Percentiles rank a stretch among this genome's conserved stretches.
Conservation (phyloP, 2,113 vertebrate species). For the Myotis davidii region DNA sequence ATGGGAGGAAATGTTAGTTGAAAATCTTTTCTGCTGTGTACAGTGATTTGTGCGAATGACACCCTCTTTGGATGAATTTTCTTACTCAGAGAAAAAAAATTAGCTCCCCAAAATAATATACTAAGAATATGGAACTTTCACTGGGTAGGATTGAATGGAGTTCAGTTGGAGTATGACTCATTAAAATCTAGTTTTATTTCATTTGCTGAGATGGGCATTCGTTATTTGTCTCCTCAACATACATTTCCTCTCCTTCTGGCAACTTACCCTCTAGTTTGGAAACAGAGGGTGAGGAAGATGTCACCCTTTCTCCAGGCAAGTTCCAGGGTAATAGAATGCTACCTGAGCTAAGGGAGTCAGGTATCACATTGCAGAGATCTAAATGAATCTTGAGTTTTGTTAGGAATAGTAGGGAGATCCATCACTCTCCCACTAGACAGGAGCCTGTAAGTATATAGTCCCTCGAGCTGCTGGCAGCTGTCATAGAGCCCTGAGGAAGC, state of each 20-base stretch:
- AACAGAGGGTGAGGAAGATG: too few species aligned
- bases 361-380: neutral
- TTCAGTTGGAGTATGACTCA: neutral
- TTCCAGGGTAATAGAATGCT: neutral
- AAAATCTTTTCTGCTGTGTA: neutral
- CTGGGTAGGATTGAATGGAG: neutral
- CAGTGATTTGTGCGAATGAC: neutral
- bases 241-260: neutral
- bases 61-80: neutral
- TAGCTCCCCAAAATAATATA: neutral
- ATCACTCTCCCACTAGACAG: neutral
- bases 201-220: neutral
- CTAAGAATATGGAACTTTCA: neutral
- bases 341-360: neutral
- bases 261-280: neutral
- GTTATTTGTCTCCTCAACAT: neutral
- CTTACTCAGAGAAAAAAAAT: neutral
- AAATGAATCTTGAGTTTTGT: neutral
- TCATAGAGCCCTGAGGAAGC: neutral
- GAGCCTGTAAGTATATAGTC: neutral
- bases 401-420: neutral
- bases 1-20: neutral
- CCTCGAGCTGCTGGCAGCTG: neutral
- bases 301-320: neutral
- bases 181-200: neutral